These are phyloP conservation scores for Phallusia fumigata DNA, from an alignment of 23 tunicate species.

Conservation along the genomic window DNA sequence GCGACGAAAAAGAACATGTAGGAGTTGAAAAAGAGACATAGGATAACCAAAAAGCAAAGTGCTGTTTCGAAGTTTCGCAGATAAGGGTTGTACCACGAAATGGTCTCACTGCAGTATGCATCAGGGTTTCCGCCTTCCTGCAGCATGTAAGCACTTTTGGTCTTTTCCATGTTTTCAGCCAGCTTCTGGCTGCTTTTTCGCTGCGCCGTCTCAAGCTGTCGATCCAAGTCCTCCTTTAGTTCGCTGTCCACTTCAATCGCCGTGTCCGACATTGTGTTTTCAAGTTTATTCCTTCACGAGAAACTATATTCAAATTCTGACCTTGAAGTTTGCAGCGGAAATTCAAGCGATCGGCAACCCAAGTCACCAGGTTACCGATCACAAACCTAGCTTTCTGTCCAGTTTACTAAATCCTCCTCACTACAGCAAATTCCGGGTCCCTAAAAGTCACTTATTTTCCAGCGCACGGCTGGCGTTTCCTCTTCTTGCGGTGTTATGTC, in stretches of 20 bases:
- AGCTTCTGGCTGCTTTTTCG: constrained; percentile 35
- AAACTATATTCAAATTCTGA: background rate
- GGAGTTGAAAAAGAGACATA: constrained; percentile 60
- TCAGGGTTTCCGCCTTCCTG: constrained; percentile 60
- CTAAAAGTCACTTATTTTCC: too few relatives aligned
- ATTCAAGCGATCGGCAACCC: constrained; percentile 7
- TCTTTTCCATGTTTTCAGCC: constrained; percentile 27
- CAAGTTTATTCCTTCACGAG: background rate
- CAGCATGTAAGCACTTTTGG: constrained; percentile 40
- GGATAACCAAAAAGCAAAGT: constrained; percentile 41
- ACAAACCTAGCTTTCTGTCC: background rate
- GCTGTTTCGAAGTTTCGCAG: constrained; percentile 50
- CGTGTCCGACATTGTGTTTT: background rate
- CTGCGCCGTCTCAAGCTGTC: constrained; percentile 32
- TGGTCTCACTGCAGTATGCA: constrained; percentile 54
- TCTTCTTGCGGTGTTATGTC: too few relatives aligned
- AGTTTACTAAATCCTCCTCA: background rate
- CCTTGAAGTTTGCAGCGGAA: background rate
- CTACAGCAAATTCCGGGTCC: too few relatives aligned
- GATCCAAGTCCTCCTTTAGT: constrained; percentile 24
- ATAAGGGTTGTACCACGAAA: constrained; percentile 67
- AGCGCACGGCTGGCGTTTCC: too few relatives aligned
- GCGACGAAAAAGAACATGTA: constrained; percentile 69
- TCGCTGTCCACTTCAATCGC: background rate
- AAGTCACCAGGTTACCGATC: constrained; percentile 6